Conservation (phyloP, 2,797 vertebrate species). For the Coluber constrictor region DNA sequence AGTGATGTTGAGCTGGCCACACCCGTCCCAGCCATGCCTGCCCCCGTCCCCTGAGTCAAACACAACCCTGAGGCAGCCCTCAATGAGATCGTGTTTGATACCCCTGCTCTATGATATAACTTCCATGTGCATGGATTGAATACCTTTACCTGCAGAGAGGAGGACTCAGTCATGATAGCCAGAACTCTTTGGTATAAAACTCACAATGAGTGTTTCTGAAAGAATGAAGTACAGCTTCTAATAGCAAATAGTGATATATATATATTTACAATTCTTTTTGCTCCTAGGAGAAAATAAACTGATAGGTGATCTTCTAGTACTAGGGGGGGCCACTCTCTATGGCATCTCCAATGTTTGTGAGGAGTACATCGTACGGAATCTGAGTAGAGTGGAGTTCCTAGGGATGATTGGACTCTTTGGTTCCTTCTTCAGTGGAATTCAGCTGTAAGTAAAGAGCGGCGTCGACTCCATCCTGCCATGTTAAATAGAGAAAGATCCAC, state of each 20-base stretch:
- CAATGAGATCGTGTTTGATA: no score
- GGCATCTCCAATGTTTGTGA: slow-evolving; percentile 92
- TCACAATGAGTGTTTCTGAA: background rate
- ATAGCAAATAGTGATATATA: background rate
- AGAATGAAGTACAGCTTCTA: background rate
- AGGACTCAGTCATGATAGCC: background rate
- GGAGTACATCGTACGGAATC: slow-evolving; percentile 91
- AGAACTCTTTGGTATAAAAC: background rate
- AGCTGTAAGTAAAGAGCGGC: slow-evolving; percentile 81
- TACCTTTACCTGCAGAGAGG: background rate
- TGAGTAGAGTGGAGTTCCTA: slow-evolving; percentile 90
- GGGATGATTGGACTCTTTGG: slow-evolving; percentile 96
- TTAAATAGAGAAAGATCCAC: background rate
- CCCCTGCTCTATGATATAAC: background rate
- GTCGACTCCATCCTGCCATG: background rate
- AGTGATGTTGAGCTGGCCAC: no score
- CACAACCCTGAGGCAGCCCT: no score
- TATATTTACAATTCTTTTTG: slow-evolving; percentile 33
- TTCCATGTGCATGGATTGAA: background rate
- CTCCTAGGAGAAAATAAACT: slow-evolving; percentile 87
- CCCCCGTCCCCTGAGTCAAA: no score
- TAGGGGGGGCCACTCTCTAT: slow-evolving; percentile 86
- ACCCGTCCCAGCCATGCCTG: rapidly evolving
- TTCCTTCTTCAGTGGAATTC: slow-evolving; percentile 95
- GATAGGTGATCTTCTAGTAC: slow-evolving; percentile 88